Conservation (phyloP, 1,140 invertebrate genomes). For the Ceratina japonica region DNA sequence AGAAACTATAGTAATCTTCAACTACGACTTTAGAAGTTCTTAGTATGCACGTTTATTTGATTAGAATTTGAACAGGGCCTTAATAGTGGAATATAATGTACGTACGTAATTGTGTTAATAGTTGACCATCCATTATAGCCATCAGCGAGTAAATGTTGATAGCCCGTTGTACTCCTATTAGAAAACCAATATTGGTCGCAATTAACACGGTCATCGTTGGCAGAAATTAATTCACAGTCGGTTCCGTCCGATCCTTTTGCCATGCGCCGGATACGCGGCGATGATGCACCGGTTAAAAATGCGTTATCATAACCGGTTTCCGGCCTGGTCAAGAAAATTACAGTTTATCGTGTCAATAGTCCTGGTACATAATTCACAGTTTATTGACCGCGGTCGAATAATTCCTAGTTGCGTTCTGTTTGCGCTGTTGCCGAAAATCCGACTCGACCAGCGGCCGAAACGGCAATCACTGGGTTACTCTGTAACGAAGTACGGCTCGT, state of each 20-base stretch:
- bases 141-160: not conserved
- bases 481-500: slow-evolving; percentile 56
- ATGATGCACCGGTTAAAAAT: not conserved
- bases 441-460: slow-evolving; percentile 20
- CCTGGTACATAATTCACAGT: not conserved
- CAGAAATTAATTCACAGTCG: slow-evolving; percentile 10
- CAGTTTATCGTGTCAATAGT: not conserved
- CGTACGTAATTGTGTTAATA: too few relatives aligned
- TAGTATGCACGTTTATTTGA: too few relatives aligned
- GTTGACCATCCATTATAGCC: too few relatives aligned
- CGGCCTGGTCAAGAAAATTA: slow-evolving; percentile 4
- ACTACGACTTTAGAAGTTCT: too few relatives aligned
- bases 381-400: slow-evolving; percentile 17
- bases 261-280: not conserved
- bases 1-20: too few relatives aligned
- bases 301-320: too few relatives aligned
- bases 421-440: slow-evolving; percentile 39
- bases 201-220: slow-evolving; percentile 2
- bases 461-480: slow-evolving; percentile 50
- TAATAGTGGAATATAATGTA: too few relatives aligned
- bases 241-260: not conserved
- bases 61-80: too few relatives aligned
- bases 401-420: slow-evolving; percentile 23
- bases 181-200: slow-evolving; percentile 4
- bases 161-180: not conserved